Conservation (phyloP, 2,113 vertebrate genomes). For the Bufo bufo region DNA sequence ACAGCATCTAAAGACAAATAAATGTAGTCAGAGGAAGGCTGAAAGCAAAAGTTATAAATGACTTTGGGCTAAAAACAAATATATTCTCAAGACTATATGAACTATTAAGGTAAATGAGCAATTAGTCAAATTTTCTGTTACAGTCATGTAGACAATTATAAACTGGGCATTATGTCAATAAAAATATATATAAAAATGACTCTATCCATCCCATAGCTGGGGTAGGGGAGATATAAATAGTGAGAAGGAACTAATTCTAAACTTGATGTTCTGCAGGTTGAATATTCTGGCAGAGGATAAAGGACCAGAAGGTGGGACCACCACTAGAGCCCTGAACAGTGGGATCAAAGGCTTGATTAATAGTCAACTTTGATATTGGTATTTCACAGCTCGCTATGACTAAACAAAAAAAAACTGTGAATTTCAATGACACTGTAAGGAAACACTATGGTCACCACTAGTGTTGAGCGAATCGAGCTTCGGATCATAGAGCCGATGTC, state of each 20-base stretch:
- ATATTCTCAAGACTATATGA: background rate
- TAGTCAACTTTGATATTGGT: background rate
- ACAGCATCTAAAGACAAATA: slow-evolving; percentile 6
- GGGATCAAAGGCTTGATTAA: no score
- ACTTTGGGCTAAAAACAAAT: background rate
- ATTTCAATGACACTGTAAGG: no score
- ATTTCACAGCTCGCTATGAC: no score
- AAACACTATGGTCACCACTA: no score
- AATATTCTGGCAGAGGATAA: no score
- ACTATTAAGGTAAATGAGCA: background rate
- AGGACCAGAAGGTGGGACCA: no score
- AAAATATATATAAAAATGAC: background rate
- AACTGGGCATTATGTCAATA: background rate
- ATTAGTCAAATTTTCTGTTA: background rate
- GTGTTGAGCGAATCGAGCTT: no score
- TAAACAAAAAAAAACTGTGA: no score
- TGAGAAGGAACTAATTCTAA: background rate
- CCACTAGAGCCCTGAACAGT: no score
- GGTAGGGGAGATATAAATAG: background rate
- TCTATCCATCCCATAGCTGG: background rate
- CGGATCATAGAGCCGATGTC: no score
- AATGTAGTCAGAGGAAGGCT: background rate
- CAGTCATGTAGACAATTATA: background rate
- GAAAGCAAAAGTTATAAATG: background rate
- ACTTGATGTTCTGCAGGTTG: no score